Conservation (phyloP, 2,113 vertebrate species). For the Microtus montanus region DNA sequence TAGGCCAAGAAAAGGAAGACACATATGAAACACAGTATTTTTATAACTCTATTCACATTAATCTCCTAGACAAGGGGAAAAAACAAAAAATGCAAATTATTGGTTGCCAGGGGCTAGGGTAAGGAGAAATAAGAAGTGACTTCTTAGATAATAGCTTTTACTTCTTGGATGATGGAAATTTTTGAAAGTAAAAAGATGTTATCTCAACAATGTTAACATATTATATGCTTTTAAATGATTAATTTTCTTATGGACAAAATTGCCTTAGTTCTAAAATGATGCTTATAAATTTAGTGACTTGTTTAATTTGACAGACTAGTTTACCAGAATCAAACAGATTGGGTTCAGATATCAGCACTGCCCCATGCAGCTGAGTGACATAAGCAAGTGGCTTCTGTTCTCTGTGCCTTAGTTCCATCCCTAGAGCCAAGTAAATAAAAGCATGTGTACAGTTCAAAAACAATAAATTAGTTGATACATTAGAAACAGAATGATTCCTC, state of each 20-base stretch:
- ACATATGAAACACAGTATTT: neutral
- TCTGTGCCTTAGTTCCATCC: neutral
- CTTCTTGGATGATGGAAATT: neutral
- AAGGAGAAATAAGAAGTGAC: neutral
- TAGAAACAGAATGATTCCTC: slow-evolving; percentile 42
- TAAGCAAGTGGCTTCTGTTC: neutral
- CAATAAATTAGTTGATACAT: neutral
- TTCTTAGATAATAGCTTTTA: neutral
- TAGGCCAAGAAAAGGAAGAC: neutral
- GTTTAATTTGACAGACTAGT: neutral
- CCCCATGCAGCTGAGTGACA: neutral
- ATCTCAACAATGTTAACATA: neutral
- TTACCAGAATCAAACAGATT: neutral
- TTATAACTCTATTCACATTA: neutral
- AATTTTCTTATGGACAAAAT: neutral
- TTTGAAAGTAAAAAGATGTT: neutral
- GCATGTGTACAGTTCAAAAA: neutral
- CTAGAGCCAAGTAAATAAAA: neutral
- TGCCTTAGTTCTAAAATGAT: neutral
- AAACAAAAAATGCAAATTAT: neutral
- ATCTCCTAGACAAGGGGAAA: neutral
- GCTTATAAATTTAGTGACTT: neutral
- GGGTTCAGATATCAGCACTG: neutral
- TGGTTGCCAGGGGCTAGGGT: neutral
- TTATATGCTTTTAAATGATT: neutral